A percentile compares a stretch with the other conserved stretches of the same genome.
phyloP scores from a whole-genome alignment of 2,113 vertebrate species.

The Phocoena phocoena region DNA sequence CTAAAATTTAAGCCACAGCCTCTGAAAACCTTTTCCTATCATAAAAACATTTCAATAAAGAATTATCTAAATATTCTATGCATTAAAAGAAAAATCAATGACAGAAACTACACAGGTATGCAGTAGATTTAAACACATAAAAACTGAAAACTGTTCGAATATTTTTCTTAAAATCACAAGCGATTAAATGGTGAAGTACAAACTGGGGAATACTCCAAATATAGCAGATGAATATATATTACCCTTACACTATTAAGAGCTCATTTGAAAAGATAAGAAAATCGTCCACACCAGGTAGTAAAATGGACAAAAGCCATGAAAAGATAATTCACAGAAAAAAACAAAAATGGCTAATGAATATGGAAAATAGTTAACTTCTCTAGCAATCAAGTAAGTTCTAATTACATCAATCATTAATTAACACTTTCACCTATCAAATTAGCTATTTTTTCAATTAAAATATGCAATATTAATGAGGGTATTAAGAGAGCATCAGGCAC shows the following conservation, averaged over 20 bases:
- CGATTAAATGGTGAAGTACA: not conserved
- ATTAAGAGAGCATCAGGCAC: not conserved
- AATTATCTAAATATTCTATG: not conserved
- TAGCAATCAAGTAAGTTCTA: not conserved
- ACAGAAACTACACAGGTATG: not conserved
- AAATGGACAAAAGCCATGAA: not conserved
- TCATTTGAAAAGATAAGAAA: slow-evolving; percentile 27
- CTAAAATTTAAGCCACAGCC: slow-evolving; percentile 2
- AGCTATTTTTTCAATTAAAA: slow-evolving; percentile 11
- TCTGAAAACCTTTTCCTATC: slow-evolving; percentile 11
- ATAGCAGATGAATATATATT: not conserved
- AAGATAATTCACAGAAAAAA: slow-evolving; percentile 8
- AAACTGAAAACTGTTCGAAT: not conserved
- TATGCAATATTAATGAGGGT: not conserved
- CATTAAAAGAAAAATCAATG: not conserved
- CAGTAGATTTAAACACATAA: not conserved
- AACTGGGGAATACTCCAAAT: not conserved
- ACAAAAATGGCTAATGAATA: not conserved
- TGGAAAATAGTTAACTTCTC: not conserved
- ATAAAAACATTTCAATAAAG: not conserved
- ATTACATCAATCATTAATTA: not conserved
- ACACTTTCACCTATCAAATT: not conserved
- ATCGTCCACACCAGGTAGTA: not conserved
- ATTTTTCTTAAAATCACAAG: not conserved
- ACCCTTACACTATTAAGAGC: not conserved